These are phyloP conservation scores for Dendrolimus pini DNA, from an alignment of 2,888 invertebrate genomes.

Conservation along the genomic window DNA sequence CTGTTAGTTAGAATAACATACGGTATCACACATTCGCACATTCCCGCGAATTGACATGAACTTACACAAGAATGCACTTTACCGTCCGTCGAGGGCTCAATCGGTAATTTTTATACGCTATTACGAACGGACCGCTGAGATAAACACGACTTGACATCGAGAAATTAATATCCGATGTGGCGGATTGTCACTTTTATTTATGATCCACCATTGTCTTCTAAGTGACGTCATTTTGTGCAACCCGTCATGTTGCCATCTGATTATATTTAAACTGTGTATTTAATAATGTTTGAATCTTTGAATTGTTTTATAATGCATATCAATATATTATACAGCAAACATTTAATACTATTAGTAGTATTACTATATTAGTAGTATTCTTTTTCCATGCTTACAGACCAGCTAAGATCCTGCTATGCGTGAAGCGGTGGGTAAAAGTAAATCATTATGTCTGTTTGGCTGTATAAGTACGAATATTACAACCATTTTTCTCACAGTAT, in stretches of 20 bases:
- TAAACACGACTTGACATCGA: constrained; percentile 59
- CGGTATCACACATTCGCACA: constrained; percentile 54
- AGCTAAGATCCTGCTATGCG: too few species aligned
- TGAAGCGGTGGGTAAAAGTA: too few species aligned
- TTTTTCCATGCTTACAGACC: too few species aligned
- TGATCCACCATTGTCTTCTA: constrained; percentile 67
- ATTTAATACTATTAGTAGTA: too few species aligned
- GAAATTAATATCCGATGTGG: constrained; percentile 72
- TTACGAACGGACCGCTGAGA: constrained; percentile 46
- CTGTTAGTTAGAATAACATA: constrained; percentile 36
- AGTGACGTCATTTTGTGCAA: constrained; percentile 61
- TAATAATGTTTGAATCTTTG: too few species aligned
- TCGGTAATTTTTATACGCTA: constrained; percentile 64
- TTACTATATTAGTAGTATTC: too few species aligned
- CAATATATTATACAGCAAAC: too few species aligned
- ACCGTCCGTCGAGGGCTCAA: constrained; percentile 53
- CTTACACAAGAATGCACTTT: constrained; percentile 74
- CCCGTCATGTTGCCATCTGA: constrained; percentile 39
- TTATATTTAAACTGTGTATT: constrained; percentile 21
- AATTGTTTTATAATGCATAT: too few species aligned
- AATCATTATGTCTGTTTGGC: too few species aligned
- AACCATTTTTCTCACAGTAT: too few species aligned
- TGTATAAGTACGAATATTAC: too few species aligned
- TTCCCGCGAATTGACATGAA: constrained; percentile 60
- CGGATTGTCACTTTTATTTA: constrained; percentile 71